phyloP scores from a whole-genome alignment of 2,113 vertebrate genomes.

The Euleptes europaea region DNA sequence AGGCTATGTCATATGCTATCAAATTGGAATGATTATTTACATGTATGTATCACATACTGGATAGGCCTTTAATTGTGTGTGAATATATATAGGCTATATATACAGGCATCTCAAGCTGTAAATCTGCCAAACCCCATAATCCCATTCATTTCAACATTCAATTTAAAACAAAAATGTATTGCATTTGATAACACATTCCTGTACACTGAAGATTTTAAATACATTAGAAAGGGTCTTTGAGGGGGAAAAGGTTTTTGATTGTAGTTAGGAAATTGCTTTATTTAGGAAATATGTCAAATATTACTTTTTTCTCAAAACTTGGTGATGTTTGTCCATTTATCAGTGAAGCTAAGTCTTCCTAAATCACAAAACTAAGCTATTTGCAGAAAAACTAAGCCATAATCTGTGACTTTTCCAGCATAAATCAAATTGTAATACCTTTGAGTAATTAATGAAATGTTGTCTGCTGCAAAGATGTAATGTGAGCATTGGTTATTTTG shows the following conservation, averaged over 20 bases:
- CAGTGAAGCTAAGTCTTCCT: not conserved
- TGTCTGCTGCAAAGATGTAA: too few species aligned
- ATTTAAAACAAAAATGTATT: not conserved
- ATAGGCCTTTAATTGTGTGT: conserved; percentile 21
- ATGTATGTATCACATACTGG: not conserved
- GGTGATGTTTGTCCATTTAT: not conserved
- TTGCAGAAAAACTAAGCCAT: not conserved
- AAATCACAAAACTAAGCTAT: not conserved
- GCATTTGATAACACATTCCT: not conserved
- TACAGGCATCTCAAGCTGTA: not conserved
- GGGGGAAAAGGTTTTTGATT: not conserved
- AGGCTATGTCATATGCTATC: conserved; percentile 33
- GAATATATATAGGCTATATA: not conserved
- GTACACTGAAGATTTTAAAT: not conserved
- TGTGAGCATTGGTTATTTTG: not conserved
- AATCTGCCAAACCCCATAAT: not conserved
- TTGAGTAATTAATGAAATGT: conserved; percentile 4
- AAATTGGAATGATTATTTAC: conserved; percentile 42
- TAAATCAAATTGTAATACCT: not conserved
- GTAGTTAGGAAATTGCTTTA: not conserved
- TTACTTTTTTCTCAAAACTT: not conserved
- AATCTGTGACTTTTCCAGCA: not conserved
- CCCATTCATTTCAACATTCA: not conserved
- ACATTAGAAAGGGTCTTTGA: not conserved
- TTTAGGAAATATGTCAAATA: not conserved